Conservation (phyloP, 1,140 invertebrate genomes). For the Subanguina moxae region DNA sequence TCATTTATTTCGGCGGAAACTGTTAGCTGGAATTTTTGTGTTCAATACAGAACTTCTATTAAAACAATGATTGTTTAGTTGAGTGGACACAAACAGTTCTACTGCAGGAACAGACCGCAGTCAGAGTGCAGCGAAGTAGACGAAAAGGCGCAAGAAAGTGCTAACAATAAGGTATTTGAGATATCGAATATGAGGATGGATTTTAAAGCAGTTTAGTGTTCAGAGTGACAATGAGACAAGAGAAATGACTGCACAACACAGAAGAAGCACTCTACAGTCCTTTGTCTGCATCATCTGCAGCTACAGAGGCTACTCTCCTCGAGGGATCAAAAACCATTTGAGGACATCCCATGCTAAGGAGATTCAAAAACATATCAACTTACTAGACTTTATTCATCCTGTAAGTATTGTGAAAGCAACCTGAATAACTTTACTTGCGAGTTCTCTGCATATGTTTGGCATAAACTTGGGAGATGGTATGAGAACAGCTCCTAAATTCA, state of each 20-base stretch:
- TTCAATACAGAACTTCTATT: too few species aligned
- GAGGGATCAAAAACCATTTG: conserved; percentile 5
- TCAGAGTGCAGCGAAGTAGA: not conserved
- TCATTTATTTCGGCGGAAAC: conserved; percentile 6
- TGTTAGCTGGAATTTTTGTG: too few species aligned
- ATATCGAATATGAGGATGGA: not conserved
- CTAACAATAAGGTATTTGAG: not conserved
- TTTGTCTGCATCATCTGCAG: conserved; percentile 4
- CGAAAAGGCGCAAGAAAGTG: not conserved
- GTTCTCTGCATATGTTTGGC: too few species aligned
- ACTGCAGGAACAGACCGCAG: conserved; percentile 4
- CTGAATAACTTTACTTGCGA: too few species aligned
- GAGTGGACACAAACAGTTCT: conserved; percentile 5
- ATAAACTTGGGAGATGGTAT: too few species aligned
- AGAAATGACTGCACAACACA: too few species aligned
- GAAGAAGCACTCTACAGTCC: not conserved
- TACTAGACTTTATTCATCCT: too few species aligned
- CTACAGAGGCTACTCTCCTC: not conserved
- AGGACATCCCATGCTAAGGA: not conserved
- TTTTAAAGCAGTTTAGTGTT: not conserved
- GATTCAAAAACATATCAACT: not conserved
- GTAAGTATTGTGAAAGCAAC: too few species aligned
- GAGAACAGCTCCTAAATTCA: too few species aligned
- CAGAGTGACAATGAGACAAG: not conserved
- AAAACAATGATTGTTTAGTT: not conserved